A percentile compares a stretch with the other conserved stretches of the same genome.
Evolutionary conservation across 2,113 vertebrate species (phyloP).

Genomic region (Lepus europaeus): DNA sequence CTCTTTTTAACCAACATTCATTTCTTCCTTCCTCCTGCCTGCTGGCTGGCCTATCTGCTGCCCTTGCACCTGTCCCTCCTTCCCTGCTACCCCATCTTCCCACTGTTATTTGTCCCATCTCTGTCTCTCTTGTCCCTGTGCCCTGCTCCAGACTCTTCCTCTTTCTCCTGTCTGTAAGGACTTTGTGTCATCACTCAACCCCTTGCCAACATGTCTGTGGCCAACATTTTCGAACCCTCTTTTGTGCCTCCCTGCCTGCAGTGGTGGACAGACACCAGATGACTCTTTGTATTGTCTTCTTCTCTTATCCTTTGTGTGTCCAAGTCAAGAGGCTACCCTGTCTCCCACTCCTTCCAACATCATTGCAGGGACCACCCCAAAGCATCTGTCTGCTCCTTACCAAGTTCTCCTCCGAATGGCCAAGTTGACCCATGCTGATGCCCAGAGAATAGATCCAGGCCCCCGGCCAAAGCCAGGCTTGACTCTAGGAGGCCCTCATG

Average conservation of each 20-base stretch:
- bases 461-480: slow-evolving; percentile 45
- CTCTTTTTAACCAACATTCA: background rate
- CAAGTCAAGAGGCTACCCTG: slow-evolving; percentile 3
- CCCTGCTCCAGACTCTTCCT: background rate
- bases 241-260: background rate
- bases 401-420: background rate
- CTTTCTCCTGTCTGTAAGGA: background rate
- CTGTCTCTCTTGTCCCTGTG: background rate
- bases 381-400: background rate
- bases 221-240: background rate
- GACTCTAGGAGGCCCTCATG: slow-evolving; percentile 46
- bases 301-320: background rate
- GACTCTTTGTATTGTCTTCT: background rate
- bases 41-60: too few relatives aligned
- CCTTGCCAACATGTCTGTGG: background rate
- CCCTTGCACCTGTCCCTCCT: background rate
- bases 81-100: background rate
- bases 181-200: background rate
- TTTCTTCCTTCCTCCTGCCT: too few relatives aligned
- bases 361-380: background rate
- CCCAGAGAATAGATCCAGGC: slow-evolving; percentile 35
- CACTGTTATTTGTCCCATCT: background rate
- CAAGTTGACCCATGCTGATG: background rate
- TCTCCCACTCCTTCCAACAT: background rate
- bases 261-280: background rate